Conservation (phyloP, 2,113 vertebrate genomes). For the Coregonus clupeaformis region DNA sequence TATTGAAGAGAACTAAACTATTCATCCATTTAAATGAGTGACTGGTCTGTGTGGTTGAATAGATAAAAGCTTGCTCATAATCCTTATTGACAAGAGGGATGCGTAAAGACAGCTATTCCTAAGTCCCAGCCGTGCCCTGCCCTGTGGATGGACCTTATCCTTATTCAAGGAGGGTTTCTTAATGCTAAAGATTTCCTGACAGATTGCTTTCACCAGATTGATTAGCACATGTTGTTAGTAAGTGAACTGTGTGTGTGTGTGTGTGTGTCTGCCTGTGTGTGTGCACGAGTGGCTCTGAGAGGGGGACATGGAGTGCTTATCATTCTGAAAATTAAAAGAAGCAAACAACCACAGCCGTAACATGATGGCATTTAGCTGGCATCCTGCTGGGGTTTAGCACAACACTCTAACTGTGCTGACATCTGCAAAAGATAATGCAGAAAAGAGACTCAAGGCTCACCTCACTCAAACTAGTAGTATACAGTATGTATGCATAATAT, state of each 20-base stretch:
- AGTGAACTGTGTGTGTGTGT: slow-evolving; percentile 53
- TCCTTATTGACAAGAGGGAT: slow-evolving; percentile 80
- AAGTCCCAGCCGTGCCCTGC: slow-evolving; percentile 70
- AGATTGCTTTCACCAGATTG: slow-evolving; percentile 77
- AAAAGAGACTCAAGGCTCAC: slow-evolving; percentile 52
- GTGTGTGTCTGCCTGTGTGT: slow-evolving; percentile 13
- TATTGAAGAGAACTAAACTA: slow-evolving; percentile 69
- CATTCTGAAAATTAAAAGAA: slow-evolving; percentile 43
- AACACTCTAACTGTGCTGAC: slow-evolving; percentile 57
- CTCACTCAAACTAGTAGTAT: slow-evolving; percentile 16
- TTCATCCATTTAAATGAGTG: slow-evolving; percentile 78
- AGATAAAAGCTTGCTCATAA: slow-evolving; percentile 80
- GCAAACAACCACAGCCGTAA: slow-evolving; percentile 58
- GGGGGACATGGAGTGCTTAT: slow-evolving; percentile 58
- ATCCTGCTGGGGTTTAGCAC: slow-evolving; percentile 39
- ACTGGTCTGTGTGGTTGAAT: slow-evolving; percentile 75
- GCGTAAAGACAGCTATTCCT: slow-evolving; percentile 72
- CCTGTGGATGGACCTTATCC: slow-evolving; percentile 69
- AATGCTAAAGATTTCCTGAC: slow-evolving; percentile 81
- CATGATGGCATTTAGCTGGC: slow-evolving; percentile 56
- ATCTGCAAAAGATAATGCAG: slow-evolving; percentile 62
- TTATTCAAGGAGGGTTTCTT: slow-evolving; percentile 66
- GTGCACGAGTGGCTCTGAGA: slow-evolving; percentile 26
- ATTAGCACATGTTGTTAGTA: slow-evolving; percentile 70
- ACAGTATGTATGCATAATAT: background rate